Percentiles rank a stretch among this genome's conserved stretches.
Conservation (phyloP, 2,888 invertebrate genomes). For the Autographa gamma region DNA sequence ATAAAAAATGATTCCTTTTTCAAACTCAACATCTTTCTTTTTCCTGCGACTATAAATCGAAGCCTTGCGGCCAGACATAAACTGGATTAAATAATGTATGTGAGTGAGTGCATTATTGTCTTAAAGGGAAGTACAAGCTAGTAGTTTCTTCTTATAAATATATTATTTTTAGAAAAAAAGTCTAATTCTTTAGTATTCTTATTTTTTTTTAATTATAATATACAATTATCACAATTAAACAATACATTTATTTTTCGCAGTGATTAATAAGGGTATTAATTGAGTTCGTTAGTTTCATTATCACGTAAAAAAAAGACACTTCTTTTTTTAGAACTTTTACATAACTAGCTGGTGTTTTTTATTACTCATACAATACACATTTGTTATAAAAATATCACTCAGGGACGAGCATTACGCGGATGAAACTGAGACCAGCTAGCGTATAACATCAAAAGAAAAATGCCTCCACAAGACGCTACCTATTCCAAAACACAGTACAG, state of each 20-base stretch:
- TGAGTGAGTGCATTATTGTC: conserved; percentile 32
- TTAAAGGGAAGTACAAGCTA: conserved; percentile 12
- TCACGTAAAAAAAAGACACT: no score
- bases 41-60: conserved; percentile 34
- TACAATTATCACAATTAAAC: no score
- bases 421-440: background rate
- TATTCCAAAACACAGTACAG: background rate
- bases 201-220: no score
- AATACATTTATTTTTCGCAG: no score
- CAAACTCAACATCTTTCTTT: conserved; percentile 16
- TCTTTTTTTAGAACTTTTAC: no score
- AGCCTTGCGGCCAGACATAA: conserved; percentile 27
- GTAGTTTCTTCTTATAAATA: background rate
- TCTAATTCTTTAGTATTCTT: no score
- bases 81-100: conserved; percentile 24
- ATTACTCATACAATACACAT: no score
- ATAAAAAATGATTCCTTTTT: conserved; percentile 1
- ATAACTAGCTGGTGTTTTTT: no score
- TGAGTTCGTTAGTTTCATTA: no score
- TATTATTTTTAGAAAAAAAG: no score
- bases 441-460: conserved; percentile 4
- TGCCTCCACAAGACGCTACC: background rate
- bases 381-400: background rate
- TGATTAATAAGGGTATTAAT: no score
- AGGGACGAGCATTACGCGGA: background rate